Evolutionary conservation across 2,888 invertebrate species (phyloP), one percentile per base, ranked within the genome.

Genomic region (Diarsia rubi): DNA sequence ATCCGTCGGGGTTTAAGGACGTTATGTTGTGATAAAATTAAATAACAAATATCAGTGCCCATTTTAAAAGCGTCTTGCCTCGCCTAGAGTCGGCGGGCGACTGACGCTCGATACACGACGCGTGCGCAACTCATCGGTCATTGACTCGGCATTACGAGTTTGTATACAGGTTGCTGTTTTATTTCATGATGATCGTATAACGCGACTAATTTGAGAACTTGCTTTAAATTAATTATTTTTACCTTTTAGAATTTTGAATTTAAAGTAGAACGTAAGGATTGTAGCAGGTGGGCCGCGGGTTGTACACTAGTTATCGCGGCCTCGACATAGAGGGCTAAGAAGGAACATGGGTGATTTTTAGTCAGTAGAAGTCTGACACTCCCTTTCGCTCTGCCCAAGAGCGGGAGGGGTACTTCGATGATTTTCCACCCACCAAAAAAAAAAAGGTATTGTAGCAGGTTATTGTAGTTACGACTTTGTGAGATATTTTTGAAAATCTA

Each of bases 141-240:
- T 59, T 83, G 83, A 81, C 80, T 82, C 66, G 19, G 69, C 78
- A 63, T 64, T 12, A 70, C 69, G 60, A 63, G 67, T 59, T 54
- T 27, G 67, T 79, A 80, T 85, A 92, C 90, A 91, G 91, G 81
- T 21, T 91, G 92, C 73, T 91, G 81, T 83, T 87, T 82, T 81
- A 67, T 75, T 66, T n/a, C 2, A 24, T 14, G 19, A 5, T 14
- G 44, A 16, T 12, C 8, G 54, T 86, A 85, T 88, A 82, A 90
- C 21, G 31, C 87, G 87, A 81, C 85, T 62, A 72, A 90, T 72
- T 90, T 86, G 16, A 65, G 69, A 77, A 84, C 85, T 64, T 4
- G 37, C 6, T 12, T 24, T 24, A 9, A 54, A 6, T 54, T 6
- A 16, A 24, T 54, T 16, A 24, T 2, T 54, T 54, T 54, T 24